Percentiles rank a stretch among this genome's conserved stretches.
phyloP scores from a whole-genome alignment of 2,797 vertebrate genomes.

The Chiroxiphia lanceolata region DNA sequence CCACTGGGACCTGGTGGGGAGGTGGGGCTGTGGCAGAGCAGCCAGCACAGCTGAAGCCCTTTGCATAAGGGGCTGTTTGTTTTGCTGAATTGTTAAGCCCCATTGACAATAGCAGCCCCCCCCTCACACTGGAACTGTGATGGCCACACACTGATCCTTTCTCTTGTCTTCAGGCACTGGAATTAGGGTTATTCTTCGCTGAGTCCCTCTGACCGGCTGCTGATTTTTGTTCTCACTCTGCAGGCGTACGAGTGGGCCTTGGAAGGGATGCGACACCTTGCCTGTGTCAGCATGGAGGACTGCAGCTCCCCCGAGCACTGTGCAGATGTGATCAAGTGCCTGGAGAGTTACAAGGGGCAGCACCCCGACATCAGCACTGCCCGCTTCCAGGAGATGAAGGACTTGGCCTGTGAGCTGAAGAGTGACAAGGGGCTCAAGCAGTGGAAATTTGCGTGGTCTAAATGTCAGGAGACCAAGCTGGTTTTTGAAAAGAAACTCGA shows the following conservation, averaged over 20 bases:
- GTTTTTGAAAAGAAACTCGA: conserved; percentile 90
- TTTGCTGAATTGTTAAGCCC: conserved; percentile 19
- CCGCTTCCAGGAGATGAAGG: conserved; percentile 89
- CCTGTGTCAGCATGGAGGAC: conserved; percentile 85
- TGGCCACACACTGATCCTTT: conserved; percentile 47
- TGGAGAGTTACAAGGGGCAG: conserved; percentile 83
- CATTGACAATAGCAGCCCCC: conserved; percentile 10
- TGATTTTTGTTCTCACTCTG: not conserved
- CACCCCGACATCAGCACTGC: conserved; percentile 82
- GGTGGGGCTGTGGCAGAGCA: not conserved
- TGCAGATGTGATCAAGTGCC: conserved; percentile 74
- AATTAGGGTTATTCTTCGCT: not conserved
- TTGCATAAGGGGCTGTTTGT: conserved; percentile 58
- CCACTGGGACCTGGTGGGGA: not conserved
- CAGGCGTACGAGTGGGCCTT: conserved; percentile 88
- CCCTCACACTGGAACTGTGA: not conserved
- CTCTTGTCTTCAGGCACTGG: not conserved
- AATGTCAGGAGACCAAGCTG: conserved; percentile 88
- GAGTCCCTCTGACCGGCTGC: not conserved
- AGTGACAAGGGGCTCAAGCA: conserved; percentile 86
- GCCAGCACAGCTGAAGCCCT: conserved; percentile 45
- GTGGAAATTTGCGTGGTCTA: conserved; percentile 89
- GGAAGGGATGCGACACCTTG: conserved; percentile 87
- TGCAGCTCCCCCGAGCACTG: conserved; percentile 77
- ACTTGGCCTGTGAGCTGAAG: conserved; percentile 82